phyloP scores from a whole-genome alignment of 2,113 vertebrate species.

The Cairina moschata region DNA sequence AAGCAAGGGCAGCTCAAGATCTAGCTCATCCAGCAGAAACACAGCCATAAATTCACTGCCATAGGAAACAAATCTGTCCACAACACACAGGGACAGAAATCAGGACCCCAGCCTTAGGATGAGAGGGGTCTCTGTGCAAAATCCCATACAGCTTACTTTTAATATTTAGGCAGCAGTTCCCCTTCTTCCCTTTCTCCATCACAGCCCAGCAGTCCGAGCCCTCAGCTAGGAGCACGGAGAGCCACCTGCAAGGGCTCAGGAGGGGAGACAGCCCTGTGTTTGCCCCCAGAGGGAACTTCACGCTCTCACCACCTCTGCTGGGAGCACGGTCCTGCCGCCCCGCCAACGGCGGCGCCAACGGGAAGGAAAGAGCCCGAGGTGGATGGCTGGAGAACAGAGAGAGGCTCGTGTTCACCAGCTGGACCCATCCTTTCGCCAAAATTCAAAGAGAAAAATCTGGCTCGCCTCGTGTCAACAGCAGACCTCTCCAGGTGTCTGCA shows the following conservation, averaged over 20 bases:
- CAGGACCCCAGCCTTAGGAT: not conserved
- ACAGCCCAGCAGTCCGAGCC: not conserved
- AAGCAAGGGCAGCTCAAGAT: not conserved
- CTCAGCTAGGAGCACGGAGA: not conserved
- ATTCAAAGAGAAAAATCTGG: slow-evolving; percentile 7
- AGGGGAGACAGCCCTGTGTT: not conserved
- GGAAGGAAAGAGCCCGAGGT: slow-evolving; percentile 15
- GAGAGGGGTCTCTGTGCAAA: not conserved
- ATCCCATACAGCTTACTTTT: not conserved
- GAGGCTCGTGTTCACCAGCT: not conserved
- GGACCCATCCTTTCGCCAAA: not conserved
- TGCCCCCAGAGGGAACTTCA: not conserved
- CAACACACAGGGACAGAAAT: not conserved
- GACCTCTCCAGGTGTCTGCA: not conserved
- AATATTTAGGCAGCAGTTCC: not conserved
- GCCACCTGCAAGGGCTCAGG: not conserved
- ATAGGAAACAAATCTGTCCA: not conserved
- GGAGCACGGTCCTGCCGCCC: not conserved
- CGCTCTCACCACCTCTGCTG: rapidly evolving
- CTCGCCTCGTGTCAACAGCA: not conserved
- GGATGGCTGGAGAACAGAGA: not conserved
- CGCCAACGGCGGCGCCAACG: not conserved
- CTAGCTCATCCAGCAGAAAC: not conserved
- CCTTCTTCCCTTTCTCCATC: not conserved
- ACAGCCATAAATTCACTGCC: not conserved